Evolutionary conservation across 1,140 invertebrate species (phyloP), one percentile per base, ranked within the genome.

Genomic region (Psix sp.): DNA sequence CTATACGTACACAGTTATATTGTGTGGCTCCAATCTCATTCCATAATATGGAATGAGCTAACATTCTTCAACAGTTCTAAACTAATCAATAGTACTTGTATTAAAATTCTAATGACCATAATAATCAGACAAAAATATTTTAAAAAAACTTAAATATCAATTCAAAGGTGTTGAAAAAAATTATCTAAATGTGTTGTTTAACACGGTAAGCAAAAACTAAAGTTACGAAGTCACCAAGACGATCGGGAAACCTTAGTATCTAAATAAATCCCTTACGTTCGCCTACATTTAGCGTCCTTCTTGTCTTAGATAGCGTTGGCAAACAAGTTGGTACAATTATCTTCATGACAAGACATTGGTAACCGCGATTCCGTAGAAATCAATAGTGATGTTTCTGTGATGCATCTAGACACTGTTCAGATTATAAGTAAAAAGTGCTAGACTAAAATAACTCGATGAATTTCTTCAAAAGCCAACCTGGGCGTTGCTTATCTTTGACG

Each of bases 401-500:
- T n/a, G n/a, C n/a, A n/a, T n/a, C n/a, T n/a, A n/a, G n/a, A n/a
- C n/a, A n/a, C n/a, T n/a, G n/a, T n/a, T n/a, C n/a, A n/a, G n/a
- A n/a, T n/a, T n/a, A n/a, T n/a, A n/a, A n/a, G n/a, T n/a, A n/a
- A n/a, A n/a, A n/a, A n/a, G n/a, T n/a, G n/a, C 16, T 49, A 49
- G 57, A 57, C 29, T 54, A 15, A 7, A 46, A 59, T 33, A 20
- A 36, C 39, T 13, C 10, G 7, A 52, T 20, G 5, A 46, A 11
- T 36, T 68, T 75, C 54, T 75, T 60, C 38, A 36, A 31, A 39
- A 60, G 16, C 26, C 39, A 42, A 46, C 26, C 35, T 59, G 54
- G 45, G 35, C 39, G 20, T 74, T 79, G 83, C 84, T 86, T 86
- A 86, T 86, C 84, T 81, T 77, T 72, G 76, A 79, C 78, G 80